Evolutionary conservation across 2,113 vertebrate genomes (phyloP).

Genomic region (Dinomys branickii): DNA sequence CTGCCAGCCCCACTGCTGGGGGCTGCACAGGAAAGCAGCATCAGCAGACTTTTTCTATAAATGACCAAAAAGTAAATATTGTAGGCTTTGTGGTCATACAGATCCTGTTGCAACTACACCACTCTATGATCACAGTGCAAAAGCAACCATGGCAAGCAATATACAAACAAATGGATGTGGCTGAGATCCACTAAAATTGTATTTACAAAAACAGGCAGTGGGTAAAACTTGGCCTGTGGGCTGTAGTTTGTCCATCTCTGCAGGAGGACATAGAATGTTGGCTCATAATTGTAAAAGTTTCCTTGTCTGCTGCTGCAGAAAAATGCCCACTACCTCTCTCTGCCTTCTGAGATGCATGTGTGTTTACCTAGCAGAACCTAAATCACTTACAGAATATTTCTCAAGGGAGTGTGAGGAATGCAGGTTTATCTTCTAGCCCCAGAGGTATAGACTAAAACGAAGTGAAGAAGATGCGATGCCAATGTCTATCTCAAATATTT

Average conservation of each 20-base stretch:
- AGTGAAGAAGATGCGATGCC: not conserved
- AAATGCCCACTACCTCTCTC: not conserved
- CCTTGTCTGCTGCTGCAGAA: not conserved
- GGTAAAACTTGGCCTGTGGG: not conserved
- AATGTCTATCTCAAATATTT: not conserved
- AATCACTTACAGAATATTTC: not conserved
- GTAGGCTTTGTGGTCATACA: not conserved
- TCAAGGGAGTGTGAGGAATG: not conserved
- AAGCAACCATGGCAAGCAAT: not conserved
- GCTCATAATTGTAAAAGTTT: not conserved
- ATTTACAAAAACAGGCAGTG: not conserved
- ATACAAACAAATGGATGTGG: not conserved
- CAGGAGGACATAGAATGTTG: not conserved
- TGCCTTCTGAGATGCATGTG: not conserved
- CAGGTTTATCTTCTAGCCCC: not conserved
- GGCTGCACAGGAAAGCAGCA: not conserved
- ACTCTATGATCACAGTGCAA: not conserved
- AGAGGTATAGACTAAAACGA: not conserved
- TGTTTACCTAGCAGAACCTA: not conserved
- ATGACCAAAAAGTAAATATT: not conserved
- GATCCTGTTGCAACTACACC: not conserved
- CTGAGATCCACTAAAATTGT: not conserved
- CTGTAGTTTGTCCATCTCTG: not conserved
- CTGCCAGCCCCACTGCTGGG: not conserved
- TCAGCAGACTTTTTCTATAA: slow-evolving; percentile 5